These are phyloP conservation scores for Halichoerus grypus DNA, from an alignment of 2,113 vertebrate species.

Conservation along the genomic window DNA sequence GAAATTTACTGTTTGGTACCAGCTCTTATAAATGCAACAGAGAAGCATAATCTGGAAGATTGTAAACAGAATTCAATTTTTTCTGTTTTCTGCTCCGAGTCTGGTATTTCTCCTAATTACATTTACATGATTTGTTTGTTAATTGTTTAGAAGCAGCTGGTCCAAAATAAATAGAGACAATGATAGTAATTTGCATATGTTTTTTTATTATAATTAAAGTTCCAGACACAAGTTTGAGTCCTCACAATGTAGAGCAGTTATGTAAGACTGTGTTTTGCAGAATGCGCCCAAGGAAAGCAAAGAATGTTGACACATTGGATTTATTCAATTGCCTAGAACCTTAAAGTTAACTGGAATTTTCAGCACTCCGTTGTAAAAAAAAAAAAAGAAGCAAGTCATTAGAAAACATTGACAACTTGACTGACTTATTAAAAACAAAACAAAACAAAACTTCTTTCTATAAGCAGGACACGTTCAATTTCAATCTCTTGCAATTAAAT, in stretches of 20 bases:
- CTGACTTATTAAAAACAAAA: neutral
- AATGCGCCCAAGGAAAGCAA: neutral
- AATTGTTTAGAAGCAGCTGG: conserved; percentile 73
- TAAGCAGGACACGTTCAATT: neutral
- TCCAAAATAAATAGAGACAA: conserved; percentile 69
- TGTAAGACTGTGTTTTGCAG: conserved; percentile 29
- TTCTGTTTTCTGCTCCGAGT: conserved; percentile 58
- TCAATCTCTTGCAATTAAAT: conserved; percentile 56
- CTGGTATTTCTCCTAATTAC: conserved; percentile 62
- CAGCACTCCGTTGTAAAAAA: neutral
- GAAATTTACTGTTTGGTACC: conserved; percentile 37
- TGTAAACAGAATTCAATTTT: conserved; percentile 60
- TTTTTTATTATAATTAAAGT: conserved; percentile 73
- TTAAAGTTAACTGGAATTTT: neutral
- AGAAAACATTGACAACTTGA: conserved; percentile 22
- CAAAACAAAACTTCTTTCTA: neutral
- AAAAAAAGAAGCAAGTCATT: neutral
- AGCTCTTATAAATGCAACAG: neutral
- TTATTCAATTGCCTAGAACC: neutral
- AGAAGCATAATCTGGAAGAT: conserved; percentile 37
- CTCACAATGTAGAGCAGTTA: conserved; percentile 16
- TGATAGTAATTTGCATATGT: conserved; percentile 69
- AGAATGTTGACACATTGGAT: neutral
- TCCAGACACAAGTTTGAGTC: conserved; percentile 64
- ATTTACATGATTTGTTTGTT: conserved; percentile 73